These are phyloP conservation scores for Armadillidium nasatum DNA, from an alignment of 1,140 invertebrate species.

Conservation along the genomic window DNA sequence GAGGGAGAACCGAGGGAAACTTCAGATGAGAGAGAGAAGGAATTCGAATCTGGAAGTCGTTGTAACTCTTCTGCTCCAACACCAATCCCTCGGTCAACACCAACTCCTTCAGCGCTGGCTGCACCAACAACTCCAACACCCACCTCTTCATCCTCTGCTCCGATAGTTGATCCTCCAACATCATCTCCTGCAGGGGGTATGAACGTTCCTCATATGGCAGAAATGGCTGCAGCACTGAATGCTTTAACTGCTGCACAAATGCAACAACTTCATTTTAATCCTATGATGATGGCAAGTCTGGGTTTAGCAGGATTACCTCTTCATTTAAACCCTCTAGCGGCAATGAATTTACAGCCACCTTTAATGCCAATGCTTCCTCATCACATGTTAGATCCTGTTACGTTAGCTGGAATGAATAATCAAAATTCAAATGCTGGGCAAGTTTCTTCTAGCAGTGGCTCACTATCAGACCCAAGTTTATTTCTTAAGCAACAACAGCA, in stretches of 20 bases:
- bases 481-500: conserved; percentile 48
- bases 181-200: conserved; percentile 14
- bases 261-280: conserved; percentile 75
- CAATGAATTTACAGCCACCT: conserved; percentile 81
- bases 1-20: conserved; percentile 39
- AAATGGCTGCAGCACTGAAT: conserved; percentile 79
- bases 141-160: conserved; percentile 12
- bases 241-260: conserved; percentile 74
- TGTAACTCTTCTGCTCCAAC: conserved; percentile 36
- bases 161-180: not conserved
- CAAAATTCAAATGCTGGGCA: conserved; percentile 43
- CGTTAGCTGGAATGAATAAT: conserved; percentile 40
- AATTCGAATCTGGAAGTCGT: conserved; percentile 39
- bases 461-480: conserved; percentile 45
- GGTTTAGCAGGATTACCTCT: conserved; percentile 41
- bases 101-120: conserved; percentile 40
- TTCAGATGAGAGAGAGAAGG: conserved; percentile 45
- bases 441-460: not conserved
- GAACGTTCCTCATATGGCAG: conserved; percentile 60
- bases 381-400: conserved; percentile 48
- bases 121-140: conserved; percentile 57
- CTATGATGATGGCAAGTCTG: conserved; percentile 67
- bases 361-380: conserved; percentile 81
- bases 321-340: conserved; percentile 59
- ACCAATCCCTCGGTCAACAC: conserved; percentile 35